phyloP scores from a whole-genome alignment of 2,888 invertebrate species.

The Lochmaea capreae region DNA sequence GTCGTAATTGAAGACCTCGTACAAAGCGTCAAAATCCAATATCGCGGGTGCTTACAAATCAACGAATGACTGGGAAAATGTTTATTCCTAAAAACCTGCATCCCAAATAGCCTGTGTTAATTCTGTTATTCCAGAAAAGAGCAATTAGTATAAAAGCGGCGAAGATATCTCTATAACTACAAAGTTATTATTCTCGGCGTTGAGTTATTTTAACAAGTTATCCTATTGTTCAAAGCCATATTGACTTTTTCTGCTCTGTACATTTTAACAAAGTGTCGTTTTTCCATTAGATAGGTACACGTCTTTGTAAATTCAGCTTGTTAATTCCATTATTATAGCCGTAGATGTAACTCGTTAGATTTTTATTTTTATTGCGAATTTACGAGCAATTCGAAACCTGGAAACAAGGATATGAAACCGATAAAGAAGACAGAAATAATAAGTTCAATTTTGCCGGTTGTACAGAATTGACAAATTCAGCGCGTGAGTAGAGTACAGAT shows the following conservation, averaged over 20 bases:
- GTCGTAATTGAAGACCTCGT: too few species aligned
- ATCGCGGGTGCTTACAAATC: too few species aligned
- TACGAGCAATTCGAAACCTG: slow-evolving; percentile 32
- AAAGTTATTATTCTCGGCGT: neutral
- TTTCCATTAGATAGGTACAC: slow-evolving; percentile 20
- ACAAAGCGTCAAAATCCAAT: too few species aligned
- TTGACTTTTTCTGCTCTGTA: slow-evolving; percentile 23
- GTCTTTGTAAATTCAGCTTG: slow-evolving; percentile 33
- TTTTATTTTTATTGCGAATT: slow-evolving; percentile 36
- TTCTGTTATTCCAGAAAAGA: neutral
- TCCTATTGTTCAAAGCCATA: slow-evolving; percentile 28
- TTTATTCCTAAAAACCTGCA: neutral
- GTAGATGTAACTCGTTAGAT: slow-evolving; percentile 33
- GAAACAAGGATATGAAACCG: slow-evolving; percentile 30
- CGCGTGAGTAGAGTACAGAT: slow-evolving; percentile 34
- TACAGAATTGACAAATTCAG: slow-evolving; percentile 35
- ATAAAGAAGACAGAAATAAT: slow-evolving; percentile 35
- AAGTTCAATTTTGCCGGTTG: slow-evolving; percentile 34
- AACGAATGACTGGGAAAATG: neutral
- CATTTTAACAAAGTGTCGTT: slow-evolving; percentile 30
- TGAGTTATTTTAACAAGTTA: slow-evolving; percentile 25
- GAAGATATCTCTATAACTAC: neutral
- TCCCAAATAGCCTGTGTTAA: neutral
- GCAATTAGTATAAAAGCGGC: neutral
- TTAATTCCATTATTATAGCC: slow-evolving; percentile 31